Evolutionary conservation across 2,113 vertebrate species (phyloP).

Genomic region (Eurypyga helias): DNA sequence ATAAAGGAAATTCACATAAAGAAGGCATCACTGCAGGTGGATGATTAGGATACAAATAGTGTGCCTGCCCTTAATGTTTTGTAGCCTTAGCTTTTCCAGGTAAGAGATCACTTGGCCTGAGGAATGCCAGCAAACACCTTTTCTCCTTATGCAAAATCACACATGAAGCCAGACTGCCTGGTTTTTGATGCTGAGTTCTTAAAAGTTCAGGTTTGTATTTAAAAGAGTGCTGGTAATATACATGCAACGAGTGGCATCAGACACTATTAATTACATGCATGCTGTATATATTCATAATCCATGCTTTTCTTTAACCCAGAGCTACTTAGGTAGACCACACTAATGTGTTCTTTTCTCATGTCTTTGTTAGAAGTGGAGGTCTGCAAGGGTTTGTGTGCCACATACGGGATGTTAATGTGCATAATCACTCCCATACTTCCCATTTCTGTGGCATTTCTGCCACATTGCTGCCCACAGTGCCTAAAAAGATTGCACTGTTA

Average conservation of each 20-base stretch:
- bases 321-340: neutral
- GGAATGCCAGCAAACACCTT: neutral
- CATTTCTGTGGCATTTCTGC: neutral
- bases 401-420: neutral
- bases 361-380: neutral
- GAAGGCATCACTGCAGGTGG: neutral
- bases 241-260: neutral
- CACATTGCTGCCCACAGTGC: neutral
- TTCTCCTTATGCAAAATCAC: neutral
- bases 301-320: neutral
- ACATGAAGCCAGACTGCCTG: neutral
- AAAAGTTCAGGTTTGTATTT: neutral
- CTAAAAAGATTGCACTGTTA: neutral
- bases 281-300: neutral
- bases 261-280: neutral
- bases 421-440: neutral
- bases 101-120: neutral
- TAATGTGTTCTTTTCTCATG: neutral
- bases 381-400: neutral
- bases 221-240: neutral
- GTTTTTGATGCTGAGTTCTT: neutral
- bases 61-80: neutral
- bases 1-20: neutral
- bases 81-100: neutral
- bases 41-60: neutral